phyloP scores from a whole-genome alignment of 2,888 invertebrate species.

The Apodemia mormo region DNA sequence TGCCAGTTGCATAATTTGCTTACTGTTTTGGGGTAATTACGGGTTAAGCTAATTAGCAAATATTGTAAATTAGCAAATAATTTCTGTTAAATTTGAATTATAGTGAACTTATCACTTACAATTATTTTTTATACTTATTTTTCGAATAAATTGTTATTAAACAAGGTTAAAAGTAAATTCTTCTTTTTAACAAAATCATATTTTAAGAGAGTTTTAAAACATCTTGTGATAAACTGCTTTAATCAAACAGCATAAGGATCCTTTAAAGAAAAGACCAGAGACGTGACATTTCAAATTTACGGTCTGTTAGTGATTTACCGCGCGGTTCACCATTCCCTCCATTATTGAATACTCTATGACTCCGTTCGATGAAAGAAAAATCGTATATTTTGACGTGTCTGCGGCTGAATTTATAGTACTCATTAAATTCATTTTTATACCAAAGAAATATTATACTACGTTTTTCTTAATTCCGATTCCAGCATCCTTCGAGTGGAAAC shows the following conservation, averaged over 20 bases:
- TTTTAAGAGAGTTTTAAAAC: background rate
- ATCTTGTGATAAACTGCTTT: slow-evolving; percentile 34
- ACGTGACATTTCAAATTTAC: slow-evolving; percentile 53
- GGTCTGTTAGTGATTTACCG: slow-evolving; percentile 66
- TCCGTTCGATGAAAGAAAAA: slow-evolving; percentile 69
- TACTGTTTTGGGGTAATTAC: too few relatives aligned
- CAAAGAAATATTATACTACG: slow-evolving; percentile 51
- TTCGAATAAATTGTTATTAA: too few relatives aligned
- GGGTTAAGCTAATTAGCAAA: too few relatives aligned
- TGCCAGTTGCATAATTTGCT: too few relatives aligned
- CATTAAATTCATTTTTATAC: slow-evolving; percentile 62
- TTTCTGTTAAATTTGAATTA: too few relatives aligned
- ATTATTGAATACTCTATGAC: slow-evolving; percentile 63
- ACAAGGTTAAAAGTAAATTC: too few relatives aligned
- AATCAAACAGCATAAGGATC: slow-evolving; percentile 37
- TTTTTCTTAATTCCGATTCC: background rate
- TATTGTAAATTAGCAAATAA: too few relatives aligned
- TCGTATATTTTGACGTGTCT: slow-evolving; percentile 70
- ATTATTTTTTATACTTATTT: too few relatives aligned
- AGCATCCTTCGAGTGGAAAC: too few relatives aligned
- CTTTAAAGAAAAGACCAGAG: slow-evolving; percentile 38
- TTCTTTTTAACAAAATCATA: too few relatives aligned
- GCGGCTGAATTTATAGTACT: slow-evolving; percentile 65
- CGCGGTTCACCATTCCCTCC: slow-evolving; percentile 50
- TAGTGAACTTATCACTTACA: too few relatives aligned